Percentiles rank a stretch among this genome's conserved stretches.
Conservation (phyloP, 2,797 vertebrate species). For the Muraenolepis orangiensis region DNA sequence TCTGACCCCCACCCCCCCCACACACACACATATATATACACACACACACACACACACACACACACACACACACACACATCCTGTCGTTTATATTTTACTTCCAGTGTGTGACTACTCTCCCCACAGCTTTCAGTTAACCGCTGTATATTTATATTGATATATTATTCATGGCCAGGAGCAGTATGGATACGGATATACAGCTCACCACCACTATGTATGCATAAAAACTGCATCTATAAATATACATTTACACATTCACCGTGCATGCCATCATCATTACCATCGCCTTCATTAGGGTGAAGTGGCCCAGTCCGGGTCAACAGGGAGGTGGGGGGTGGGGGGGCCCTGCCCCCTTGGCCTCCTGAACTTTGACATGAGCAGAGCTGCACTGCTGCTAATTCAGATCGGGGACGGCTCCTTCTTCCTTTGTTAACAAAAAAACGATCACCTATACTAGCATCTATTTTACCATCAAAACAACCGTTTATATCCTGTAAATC, state of each 20-base stretch:
- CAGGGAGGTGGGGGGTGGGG: not conserved
- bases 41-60: not conserved
- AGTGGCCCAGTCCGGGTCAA: not conserved
- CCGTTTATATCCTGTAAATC: too few relatives aligned
- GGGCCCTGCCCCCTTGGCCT: too few relatives aligned
- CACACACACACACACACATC: not conserved
- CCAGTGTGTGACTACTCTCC: conserved; percentile 30
- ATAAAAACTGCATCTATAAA: not conserved
- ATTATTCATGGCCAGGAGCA: conserved; percentile 36
- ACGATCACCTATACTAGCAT: too few relatives aligned
- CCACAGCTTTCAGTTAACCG: conserved; percentile 3
- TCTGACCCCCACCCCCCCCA: not conserved
- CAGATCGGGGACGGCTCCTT: too few relatives aligned
- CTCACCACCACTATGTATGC: conserved; percentile 17
- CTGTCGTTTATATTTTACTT: not conserved
- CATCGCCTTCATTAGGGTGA: not conserved
- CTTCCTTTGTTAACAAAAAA: too few relatives aligned
- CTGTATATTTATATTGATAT: conserved; percentile 25
- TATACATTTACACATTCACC: not conserved
- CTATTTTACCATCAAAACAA: too few relatives aligned
- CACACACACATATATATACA: too few relatives aligned
- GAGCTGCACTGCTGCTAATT: too few relatives aligned
- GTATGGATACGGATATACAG: conserved; percentile 26
- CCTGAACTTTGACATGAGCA: too few relatives aligned
- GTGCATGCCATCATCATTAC: too few relatives aligned